These are phyloP conservation scores for Falco rusticolus DNA, from an alignment of 2,797 vertebrate genomes.

Conservation along the genomic window DNA sequence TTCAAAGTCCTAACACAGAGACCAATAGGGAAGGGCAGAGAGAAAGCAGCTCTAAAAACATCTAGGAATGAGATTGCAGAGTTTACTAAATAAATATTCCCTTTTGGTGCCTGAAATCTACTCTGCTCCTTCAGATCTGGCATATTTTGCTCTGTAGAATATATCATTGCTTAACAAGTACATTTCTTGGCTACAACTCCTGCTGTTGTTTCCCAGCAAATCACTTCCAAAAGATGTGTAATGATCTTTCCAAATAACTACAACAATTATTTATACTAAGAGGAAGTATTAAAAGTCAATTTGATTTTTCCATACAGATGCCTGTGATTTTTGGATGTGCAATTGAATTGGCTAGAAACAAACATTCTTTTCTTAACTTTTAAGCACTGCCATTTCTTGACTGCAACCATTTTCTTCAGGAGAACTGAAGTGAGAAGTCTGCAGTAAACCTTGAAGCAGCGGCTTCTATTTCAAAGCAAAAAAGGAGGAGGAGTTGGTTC, in stretches of 20 bases:
- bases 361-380: background rate
- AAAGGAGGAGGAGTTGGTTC: background rate
- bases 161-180: background rate
- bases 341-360: background rate
- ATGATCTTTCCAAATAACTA: background rate
- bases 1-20: conserved; percentile 20
- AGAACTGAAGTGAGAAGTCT: background rate
- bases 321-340: background rate
- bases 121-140: background rate
- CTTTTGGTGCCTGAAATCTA: conserved; percentile 20
- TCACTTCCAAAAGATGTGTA: background rate
- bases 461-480: background rate
- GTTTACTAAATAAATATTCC: conserved; percentile 52
- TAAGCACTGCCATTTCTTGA: background rate
- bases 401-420: background rate
- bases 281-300: background rate
- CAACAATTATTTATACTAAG: background rate
- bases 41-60: conserved; percentile 49
- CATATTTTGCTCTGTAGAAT: background rate
- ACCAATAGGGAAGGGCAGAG: background rate
- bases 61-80: conserved; percentile 24
- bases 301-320: background rate
- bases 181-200: background rate
- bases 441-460: background rate
- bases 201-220: conserved; percentile 19